Evolutionary conservation across 2,888 invertebrate species (phyloP).

Genomic region (Pollenia amentaria): DNA sequence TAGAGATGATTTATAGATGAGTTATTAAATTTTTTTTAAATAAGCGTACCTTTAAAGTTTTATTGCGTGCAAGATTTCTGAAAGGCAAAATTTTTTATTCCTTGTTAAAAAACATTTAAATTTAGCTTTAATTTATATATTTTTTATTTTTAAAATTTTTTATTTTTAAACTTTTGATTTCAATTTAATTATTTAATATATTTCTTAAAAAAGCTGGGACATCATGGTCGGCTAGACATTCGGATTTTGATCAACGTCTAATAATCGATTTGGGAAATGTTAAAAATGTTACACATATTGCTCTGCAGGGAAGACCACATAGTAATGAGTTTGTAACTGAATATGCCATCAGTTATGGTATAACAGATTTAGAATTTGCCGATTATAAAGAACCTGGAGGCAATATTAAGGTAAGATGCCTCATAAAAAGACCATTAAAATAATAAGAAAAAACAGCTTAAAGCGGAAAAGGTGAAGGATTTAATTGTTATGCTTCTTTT

Average conservation of each 20-base stretch:
- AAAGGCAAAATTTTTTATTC: constrained; percentile 15
- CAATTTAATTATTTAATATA: too few species aligned
- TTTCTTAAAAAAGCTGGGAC: constrained; percentile 88
- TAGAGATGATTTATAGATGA: background rate
- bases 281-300: constrained; percentile 94
- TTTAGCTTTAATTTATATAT: constrained; percentile 71
- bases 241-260: constrained; percentile 96
- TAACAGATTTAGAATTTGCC: constrained; percentile 94
- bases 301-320: constrained; percentile 95
- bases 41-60: background rate
- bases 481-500: background rate
- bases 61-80: too few species aligned
- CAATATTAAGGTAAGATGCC: constrained; percentile 91
- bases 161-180: constrained; percentile 69
- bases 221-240: constrained; percentile 96
- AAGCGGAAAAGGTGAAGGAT: constrained; percentile 63
- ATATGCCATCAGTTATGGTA: constrained; percentile 96
- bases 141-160: constrained; percentile 70
- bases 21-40: background rate
- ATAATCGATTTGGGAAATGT: constrained; percentile 94
- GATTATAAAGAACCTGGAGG: constrained; percentile 96
- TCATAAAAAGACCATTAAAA: constrained; percentile 8
- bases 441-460: background rate
- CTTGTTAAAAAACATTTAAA: constrained; percentile 28
- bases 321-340: constrained; percentile 97